Percentiles rank a stretch among this genome's conserved stretches.
phyloP scores from a whole-genome alignment of 2,113 vertebrate species.

The Notothenia coriiceps region DNA sequence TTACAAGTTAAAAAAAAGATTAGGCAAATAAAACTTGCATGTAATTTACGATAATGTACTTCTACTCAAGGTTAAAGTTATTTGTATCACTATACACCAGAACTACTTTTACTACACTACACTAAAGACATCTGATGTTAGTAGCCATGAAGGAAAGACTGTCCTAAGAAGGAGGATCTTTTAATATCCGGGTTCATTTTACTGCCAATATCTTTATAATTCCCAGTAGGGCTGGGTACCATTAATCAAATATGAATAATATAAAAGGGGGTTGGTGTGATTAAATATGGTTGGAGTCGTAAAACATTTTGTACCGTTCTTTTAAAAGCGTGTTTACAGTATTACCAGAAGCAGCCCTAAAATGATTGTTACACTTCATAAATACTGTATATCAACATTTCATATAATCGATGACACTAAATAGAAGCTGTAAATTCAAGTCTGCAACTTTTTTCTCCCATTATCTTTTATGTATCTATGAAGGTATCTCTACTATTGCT shows the following conservation, averaged over 20 bases:
- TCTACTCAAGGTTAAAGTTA: neutral
- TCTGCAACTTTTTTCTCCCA: neutral
- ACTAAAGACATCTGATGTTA: neutral
- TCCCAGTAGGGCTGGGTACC: neutral
- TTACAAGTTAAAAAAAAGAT: constrained; percentile 3
- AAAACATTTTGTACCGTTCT: no score
- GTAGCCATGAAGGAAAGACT: neutral
- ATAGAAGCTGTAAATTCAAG: neutral
- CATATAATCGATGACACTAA: no score
- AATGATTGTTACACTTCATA: neutral
- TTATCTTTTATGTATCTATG: neutral
- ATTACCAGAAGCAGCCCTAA: neutral
- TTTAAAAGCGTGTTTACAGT: neutral
- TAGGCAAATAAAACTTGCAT: neutral
- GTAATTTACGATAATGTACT: no score
- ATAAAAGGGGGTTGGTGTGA: neutral
- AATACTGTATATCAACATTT: neutral
- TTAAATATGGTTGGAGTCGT: neutral
- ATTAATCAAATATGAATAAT: neutral
- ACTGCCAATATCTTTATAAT: neutral
- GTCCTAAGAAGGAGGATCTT: neutral
- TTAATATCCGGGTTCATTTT: neutral
- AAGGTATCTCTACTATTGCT: neutral
- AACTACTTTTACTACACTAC: neutral
- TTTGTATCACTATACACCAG: neutral